Evolutionary conservation across 2,797 vertebrate genomes (phyloP).

Genomic region (Sarcophilus harrisii): DNA sequence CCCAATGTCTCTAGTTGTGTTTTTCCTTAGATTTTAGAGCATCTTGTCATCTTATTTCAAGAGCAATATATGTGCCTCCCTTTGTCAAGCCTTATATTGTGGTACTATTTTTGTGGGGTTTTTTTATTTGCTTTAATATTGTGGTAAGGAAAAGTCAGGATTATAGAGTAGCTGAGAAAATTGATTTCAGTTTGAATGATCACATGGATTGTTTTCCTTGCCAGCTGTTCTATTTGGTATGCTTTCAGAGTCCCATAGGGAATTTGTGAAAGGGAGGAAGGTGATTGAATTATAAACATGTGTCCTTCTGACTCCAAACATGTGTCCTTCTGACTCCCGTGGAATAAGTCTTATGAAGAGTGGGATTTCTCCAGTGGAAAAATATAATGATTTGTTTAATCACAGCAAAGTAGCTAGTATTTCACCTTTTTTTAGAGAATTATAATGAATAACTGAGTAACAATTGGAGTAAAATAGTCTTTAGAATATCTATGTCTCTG

Average conservation of each 20-base stretch:
- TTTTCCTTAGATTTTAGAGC: conserved; percentile 11
- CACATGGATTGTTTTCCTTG: conserved; percentile 68
- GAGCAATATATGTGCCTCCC: background rate
- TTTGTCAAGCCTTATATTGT: background rate
- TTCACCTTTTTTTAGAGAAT: background rate
- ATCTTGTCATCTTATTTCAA: conserved; percentile 31
- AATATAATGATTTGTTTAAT: conserved; percentile 49
- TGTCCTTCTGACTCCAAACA: conserved; percentile 55
- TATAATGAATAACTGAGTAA: conserved; percentile 3
- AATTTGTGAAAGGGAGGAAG: conserved; percentile 62
- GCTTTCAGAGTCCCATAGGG: conserved; percentile 39
- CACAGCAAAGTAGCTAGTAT: conserved; percentile 31
- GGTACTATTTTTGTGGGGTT: conserved; percentile 3
- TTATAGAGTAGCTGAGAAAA: conserved; percentile 8
- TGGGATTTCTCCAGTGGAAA: conserved; percentile 22
- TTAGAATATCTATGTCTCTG: background rate
- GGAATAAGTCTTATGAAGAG: conserved; percentile 3
- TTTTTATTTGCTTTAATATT: conserved; percentile 21
- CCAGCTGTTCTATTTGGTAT: conserved; percentile 32
- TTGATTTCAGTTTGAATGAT: conserved; percentile 46
- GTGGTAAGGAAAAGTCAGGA: conserved; percentile 2
- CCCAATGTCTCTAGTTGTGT: background rate
- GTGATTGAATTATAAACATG: conserved; percentile 43
- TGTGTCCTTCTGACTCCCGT: conserved; percentile 51
- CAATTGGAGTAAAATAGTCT: conserved; percentile 16